Base-by-base conservation (phyloP, 2,888 invertebrate genomes). In the Cloeon dipterum region DNA sequence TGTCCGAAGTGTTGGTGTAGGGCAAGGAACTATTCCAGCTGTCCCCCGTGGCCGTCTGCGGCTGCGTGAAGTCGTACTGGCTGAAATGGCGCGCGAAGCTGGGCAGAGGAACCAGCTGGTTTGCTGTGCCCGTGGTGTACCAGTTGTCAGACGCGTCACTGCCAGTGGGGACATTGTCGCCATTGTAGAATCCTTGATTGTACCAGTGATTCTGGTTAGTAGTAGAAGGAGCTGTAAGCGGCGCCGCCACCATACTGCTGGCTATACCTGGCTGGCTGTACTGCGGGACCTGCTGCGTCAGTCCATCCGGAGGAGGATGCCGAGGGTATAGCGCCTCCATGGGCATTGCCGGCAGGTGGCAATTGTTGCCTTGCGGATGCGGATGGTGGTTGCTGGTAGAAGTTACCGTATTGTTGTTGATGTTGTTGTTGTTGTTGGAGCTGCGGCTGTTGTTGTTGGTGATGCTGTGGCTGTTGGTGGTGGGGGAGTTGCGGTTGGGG, bases 1-100 rank as follows among this genome's bases (percentile, higher is more conserved):
- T 72, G 66, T 67, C 70, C 67, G 72, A 74, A 73, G 74, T 74
- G 74, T 74, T 74, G 40, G 41, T 42, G 47, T 46, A 49, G 46
- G 49, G 50, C 49, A 50, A 50, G 76, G 76, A 76, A 75, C 73
- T 71, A 69, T 71, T 69, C 65, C 75, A 75, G 75, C 76, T 76
- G 75, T 76, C 75, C 75, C 74, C 60, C 59, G 68, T 72, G 69
- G 52, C 53, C n/a, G n/a, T n/a, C n/a, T n/a, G n/a, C n/a, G n/a
- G n/a, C n/a, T n/a, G n/a, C n/a, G n/a, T n/a, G n/a, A n/a, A n/a
- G n/a, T n/a, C n/a, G n/a, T n/a, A n/a, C n/a, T n/a, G 58, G 62
- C 65, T 56, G 62, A 47, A 38, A 33, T 63, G 68, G 55, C 71
- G 69, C 47, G 68, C 61, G 53, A 74, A 74, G 55, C 70, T 70